Base-by-base conservation (phyloP, 30 jellyfish, hydroid and myxozoan genomes). In the Chironex yamaguchii region DNA sequence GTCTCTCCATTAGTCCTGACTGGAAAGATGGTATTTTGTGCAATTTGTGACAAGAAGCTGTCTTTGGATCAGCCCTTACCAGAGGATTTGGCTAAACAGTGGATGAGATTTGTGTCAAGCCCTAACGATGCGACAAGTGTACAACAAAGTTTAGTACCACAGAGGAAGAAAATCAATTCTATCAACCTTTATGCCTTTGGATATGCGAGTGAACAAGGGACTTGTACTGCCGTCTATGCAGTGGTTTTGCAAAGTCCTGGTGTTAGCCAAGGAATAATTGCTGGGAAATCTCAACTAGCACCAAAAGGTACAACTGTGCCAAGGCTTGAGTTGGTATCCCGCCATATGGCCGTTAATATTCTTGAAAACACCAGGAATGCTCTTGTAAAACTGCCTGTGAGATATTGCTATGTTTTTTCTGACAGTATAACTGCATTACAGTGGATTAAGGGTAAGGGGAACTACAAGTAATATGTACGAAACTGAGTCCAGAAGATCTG, bases 371-470 rank as follows among this genome's bases (percentile, higher is more conserved):
- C 34, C 14, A 58, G 33, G 22, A 50, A 9, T 12, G 87, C 96
- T 3, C 71, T 76, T 21, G 28, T 74, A 13, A 52, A 29, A 28
- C 62, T 28, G 0, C 77, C 33, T 11, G 30, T 86, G 21, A 24
- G 1, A 30, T 6, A 35, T 52, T 2, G 32, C 13, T 24, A 33
- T 48, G 93, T 77, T n/a, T 86, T 92, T 87, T 42, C 50, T 9
- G 96, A 77, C 88, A 72, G 95, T 76, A 29, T 93, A 23, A 88
- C 76, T 13, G 93, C 93, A 30, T 36, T 86, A 22, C 89, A 85
- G 29, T 53, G 93, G 95, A 58, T 74, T 24, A 34, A 30, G 24
- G 90, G 91, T n/a, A n/a, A 49, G 30, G 91, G 91, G 3, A 26
- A 68, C 9, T 70, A 84, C 71, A 51, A 52, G 32, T 72, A 76